Conservation (phyloP, 2,797 vertebrate species). For the Manis crassicaudata region DNA sequence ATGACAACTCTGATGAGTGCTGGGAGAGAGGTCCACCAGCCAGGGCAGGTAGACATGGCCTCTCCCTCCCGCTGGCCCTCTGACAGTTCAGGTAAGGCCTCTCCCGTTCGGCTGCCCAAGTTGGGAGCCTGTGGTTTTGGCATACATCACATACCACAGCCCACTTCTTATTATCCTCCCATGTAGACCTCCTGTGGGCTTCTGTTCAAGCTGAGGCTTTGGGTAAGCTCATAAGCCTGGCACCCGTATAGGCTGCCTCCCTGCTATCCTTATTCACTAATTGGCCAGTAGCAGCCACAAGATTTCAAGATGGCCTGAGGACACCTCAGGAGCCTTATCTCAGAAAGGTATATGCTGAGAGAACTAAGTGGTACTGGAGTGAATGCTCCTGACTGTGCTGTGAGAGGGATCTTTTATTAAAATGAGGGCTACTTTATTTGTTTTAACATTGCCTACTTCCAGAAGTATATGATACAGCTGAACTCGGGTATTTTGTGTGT, state of each 20-base stretch:
- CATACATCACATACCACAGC: not conserved
- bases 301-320: not conserved
- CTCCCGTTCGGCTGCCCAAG: not conserved
- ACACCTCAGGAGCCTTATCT: not conserved
- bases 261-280: not conserved
- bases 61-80: not conserved
- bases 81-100: not conserved
- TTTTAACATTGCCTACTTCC: not conserved
- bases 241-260: not conserved
- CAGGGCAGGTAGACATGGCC: not conserved
- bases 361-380: not conserved
- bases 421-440: not conserved
- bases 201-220: not conserved
- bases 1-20: not conserved
- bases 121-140: not conserved
- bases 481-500: not conserved
- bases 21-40: not conserved
- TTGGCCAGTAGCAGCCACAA: not conserved
- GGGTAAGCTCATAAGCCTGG: not conserved
- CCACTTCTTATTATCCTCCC: not conserved
- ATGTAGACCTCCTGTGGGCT: not conserved
- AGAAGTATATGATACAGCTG: not conserved
- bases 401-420: not conserved
- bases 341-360: not conserved
- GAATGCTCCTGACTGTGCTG: not conserved